Conservation (phyloP, 2,113 vertebrate species). For the Irena cyanogastra region DNA sequence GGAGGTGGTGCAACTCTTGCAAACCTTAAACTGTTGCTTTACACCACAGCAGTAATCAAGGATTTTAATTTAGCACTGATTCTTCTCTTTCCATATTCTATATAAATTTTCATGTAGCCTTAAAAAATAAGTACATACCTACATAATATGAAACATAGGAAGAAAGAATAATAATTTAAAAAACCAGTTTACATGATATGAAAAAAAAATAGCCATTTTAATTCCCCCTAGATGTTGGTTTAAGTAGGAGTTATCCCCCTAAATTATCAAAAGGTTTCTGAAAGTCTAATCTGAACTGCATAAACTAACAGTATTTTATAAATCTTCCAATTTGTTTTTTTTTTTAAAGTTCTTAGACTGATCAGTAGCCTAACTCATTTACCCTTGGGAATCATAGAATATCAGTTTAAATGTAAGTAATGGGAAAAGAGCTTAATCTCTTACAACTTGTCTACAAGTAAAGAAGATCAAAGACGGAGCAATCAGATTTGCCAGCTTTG, state of each 20-base stretch:
- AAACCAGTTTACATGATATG: background rate
- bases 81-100: background rate
- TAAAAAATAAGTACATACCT: background rate
- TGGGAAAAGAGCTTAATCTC: conserved; percentile 30
- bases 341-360: background rate
- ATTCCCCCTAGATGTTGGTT: background rate
- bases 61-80: background rate
- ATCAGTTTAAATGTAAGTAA: conserved; percentile 22
- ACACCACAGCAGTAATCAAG: background rate
- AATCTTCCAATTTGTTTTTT: background rate
- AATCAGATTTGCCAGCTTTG: conserved; percentile 13
- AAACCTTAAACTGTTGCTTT: background rate
- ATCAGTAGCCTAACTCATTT: conserved; percentile 25
- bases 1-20: background rate
- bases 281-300: background rate
- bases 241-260: background rate
- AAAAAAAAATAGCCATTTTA: background rate
- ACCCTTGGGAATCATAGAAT: background rate
- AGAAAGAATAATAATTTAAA: background rate
- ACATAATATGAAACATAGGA: background rate
- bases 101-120: background rate
- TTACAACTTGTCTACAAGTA: conserved; percentile 4
- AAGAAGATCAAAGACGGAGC: conserved; percentile 10
- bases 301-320: background rate
- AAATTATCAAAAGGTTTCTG: background rate